A percentile compares a stretch with the other conserved stretches of the same genome.
These are phyloP conservation scores for Ameiurus melas DNA, from an alignment of 2,113 vertebrate genomes.

Conservation along the genomic window DNA sequence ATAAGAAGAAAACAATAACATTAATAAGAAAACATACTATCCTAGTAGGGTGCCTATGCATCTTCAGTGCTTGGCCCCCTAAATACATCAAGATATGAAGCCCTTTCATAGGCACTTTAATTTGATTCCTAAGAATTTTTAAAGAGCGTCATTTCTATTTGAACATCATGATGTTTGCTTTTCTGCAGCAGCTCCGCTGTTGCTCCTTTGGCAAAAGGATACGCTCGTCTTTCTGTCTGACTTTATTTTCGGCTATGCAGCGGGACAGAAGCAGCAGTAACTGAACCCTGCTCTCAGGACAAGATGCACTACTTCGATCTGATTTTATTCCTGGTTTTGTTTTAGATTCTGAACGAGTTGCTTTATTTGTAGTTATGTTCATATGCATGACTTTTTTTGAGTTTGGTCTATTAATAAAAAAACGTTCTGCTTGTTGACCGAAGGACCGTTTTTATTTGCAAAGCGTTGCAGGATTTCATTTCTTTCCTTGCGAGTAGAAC, in stretches of 20 bases:
- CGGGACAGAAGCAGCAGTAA: not conserved
- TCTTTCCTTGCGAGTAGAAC: not conserved
- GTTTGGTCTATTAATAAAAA: not conserved
- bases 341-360: not conserved
- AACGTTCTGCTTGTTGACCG: not conserved
- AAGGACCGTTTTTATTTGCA: not conserved
- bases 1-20: not conserved
- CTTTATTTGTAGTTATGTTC: not conserved
- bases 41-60: not conserved
- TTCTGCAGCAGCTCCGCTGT: not conserved
- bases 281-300: not conserved
- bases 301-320: not conserved
- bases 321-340: not conserved
- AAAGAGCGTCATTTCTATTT: not conserved
- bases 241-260: slow-evolving; percentile 51
- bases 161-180: not conserved
- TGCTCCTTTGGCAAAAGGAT: slow-evolving; percentile 51
- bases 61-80: not conserved
- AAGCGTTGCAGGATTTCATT: not conserved
- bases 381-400: not conserved
- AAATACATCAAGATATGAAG: not conserved
- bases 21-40: not conserved
- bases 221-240: slow-evolving; percentile 4
- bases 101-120: not conserved
- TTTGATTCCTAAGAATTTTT: not conserved